These are phyloP conservation scores for Danaus plexippus DNA, from an alignment of 1,140 invertebrate genomes.

Conservation along the genomic window DNA sequence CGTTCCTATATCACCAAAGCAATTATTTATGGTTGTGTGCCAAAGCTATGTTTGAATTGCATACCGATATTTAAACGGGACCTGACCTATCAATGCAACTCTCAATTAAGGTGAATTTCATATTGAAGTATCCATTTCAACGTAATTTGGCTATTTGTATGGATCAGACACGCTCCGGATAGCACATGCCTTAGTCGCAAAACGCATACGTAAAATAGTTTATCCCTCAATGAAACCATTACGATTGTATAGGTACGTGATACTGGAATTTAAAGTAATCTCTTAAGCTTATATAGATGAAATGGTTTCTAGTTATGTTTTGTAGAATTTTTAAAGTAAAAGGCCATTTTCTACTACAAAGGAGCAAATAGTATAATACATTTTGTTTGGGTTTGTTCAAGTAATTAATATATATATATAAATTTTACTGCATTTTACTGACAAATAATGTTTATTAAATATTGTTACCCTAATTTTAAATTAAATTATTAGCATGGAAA, in stretches of 20 bases:
- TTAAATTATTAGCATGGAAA: no score
- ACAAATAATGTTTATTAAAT: no score
- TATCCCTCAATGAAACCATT: constrained; percentile 13
- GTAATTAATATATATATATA: no score
- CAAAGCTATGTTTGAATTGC: constrained; percentile 31
- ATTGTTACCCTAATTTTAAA: no score
- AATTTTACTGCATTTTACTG: no score
- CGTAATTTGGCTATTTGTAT: constrained; percentile 24
- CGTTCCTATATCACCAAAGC: constrained; percentile 61
- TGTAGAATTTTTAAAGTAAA: no score
- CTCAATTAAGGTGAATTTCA: constrained; percentile 22
- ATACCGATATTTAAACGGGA: constrained; percentile 3
- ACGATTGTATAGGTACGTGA: not conserved
- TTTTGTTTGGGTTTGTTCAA: no score
- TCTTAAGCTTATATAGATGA: no score
- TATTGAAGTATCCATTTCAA: constrained; percentile 13
- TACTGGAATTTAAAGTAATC: no score
- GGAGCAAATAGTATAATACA: no score
- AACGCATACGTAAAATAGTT: constrained; percentile 19
- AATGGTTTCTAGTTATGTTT: no score
- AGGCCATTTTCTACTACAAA: no score
- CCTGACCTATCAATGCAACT: constrained; percentile 17
- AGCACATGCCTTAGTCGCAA: constrained; percentile 22
- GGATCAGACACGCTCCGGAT: constrained; percentile 17
- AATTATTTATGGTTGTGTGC: constrained; percentile 63